Evolutionary conservation across 2,113 vertebrate species (phyloP), one percentile per base, ranked within the genome.

Genomic region (Tragulus kanchil): DNA sequence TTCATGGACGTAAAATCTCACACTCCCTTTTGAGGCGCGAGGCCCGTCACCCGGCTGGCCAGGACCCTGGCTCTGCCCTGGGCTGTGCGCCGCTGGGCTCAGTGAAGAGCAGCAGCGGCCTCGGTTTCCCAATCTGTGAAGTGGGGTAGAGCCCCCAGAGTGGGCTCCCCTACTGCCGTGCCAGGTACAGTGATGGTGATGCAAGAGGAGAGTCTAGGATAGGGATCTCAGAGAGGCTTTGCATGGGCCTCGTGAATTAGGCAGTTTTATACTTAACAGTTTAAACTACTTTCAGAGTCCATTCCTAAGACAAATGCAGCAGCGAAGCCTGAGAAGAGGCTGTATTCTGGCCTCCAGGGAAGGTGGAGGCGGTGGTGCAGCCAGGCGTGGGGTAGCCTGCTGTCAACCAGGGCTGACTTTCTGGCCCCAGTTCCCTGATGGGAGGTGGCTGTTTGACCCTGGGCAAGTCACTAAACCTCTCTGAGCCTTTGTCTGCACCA

Each of bases 161-260:
- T 1, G 0, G 79, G 15, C 9, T 75, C 65, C 21, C 62, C 77
- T 8, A 16, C 3, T 21, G 25, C 81, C 21, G 42, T 7, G 6
- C 42, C 6, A 65, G 54, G 61, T 7, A 3, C 8, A 19, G 8
- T 0, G 50, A 25, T 17, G 54, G 19, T 1, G 28, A 11, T 0
- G 21, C 8, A 6, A 3, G 2, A 50, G 61, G 81, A 13, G 31
- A 19, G n/a, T 83, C 17, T 21, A n/a, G 19, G 45, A 6, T 0
- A 54, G 3, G 8, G 48, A 19, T 25, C 19, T 61, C 8, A 31
- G 48, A 42, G 59, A 16, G 1, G 36, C 10, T 14, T 36, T 62
- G 6, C 13, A 31, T 0, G 0, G 48, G 45, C 71, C 31, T 7
- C 2, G 4, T 4, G 50, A 36, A 1, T 25, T 0, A 17, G 42